Base-by-base conservation (phyloP, 2,797 vertebrate genomes). In the Ctenopoma kingsleyae region DNA sequence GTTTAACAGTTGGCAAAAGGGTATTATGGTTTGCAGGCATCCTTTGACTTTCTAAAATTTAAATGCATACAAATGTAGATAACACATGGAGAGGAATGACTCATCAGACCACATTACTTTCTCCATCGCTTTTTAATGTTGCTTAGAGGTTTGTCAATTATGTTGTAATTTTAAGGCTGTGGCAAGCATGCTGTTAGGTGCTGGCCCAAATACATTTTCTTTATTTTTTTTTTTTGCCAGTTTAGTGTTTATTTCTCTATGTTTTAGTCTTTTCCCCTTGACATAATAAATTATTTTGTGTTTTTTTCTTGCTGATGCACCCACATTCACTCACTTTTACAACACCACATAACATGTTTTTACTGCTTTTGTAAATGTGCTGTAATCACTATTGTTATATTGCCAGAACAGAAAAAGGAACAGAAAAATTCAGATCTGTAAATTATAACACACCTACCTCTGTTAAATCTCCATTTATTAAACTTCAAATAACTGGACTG, bases 11-110 rank as follows among this genome's bases (percentile, higher is more conserved):
- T 23, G 50, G 9, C 35, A 38, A 44, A 27, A 16, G 44, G 38
- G 22, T 13, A 22, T 40, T 66, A 56, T 48, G 22, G 38, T 43
- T 38, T 57, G 23, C 23, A 51, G 17, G 17, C 32, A 23, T 51
- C 17, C 52, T 71, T 67, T 57, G 30, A 41, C 30, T 67, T 71
- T 46, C 12, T 35, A 13, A 50, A 50, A 54, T 43, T 27, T 11
- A 76, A 44, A 32, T 19, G 23, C 54, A 27, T 41, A 6, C 41
- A 53, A 17, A 47, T 52, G 16, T 20, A 20, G n/a, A 47, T 52
- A 40, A 60, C 36, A 38, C 1, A 1, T 17, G 40, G 8, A 41
- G 3, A 11, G 7, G 9, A n/a, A 32, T 64, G 53, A 47, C 16
- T 52, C 57, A 68, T 17, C 22, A 20, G 8, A 35, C 38, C 27